A percentile compares a stretch with the other conserved stretches of the same genome.
phyloP scores from a whole-genome alignment of 2,888 invertebrate species.

The Chirona hameri region DNA sequence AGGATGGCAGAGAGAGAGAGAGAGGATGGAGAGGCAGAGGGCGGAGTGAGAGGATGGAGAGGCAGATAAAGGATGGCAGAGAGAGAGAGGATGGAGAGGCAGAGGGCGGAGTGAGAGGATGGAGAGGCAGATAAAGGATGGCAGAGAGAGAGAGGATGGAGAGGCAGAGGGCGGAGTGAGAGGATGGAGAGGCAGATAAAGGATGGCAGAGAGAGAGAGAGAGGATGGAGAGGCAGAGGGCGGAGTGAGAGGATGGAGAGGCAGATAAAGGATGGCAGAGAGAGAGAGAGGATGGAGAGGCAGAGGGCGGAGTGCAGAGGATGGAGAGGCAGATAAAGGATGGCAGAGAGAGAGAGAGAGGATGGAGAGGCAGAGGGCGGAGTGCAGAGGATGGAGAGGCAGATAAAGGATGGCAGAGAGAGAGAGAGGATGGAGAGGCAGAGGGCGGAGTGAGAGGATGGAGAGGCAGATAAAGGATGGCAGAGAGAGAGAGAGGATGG shows the following conservation, averaged over 20 bases:
- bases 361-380: too few relatives aligned
- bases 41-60: conserved; percentile 39
- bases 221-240: background rate
- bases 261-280: too few relatives aligned
- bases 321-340: too few relatives aligned
- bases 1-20: conserved; percentile 41
- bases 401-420: too few relatives aligned
- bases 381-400: background rate
- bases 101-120: conserved; percentile 40
- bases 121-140: too few relatives aligned
- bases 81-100: conserved; percentile 39
- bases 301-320: background rate
- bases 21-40: background rate
- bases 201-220: conserved; percentile 41
- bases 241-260: conserved; percentile 39
- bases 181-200: background rate
- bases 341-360: conserved; percentile 40
- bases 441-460: conserved; percentile 40
- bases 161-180: conserved; percentile 39
- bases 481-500: conserved; percentile 40
- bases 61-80: too few relatives aligned
- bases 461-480: too few relatives aligned
- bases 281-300: conserved; percentile 39
- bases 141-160: conserved; percentile 40
- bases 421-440: conserved; percentile 39